phyloP scores from a whole-genome alignment of 2,888 invertebrate species.

The Diachrysia chrysitis region DNA sequence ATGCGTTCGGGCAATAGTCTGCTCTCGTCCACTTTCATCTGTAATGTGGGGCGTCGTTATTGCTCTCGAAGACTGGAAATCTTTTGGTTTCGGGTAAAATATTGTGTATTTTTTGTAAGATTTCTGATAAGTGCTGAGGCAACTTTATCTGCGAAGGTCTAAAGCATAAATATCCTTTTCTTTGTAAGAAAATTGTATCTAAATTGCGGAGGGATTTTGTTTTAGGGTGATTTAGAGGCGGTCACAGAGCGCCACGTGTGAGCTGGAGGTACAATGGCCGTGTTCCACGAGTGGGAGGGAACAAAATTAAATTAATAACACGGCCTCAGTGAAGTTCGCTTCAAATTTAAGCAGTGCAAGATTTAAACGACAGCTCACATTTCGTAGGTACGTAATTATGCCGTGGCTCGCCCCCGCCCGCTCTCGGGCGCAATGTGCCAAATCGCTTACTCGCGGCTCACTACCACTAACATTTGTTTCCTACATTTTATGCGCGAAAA shows the following conservation, averaged over 20 bases:
- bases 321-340: constrained; percentile 78
- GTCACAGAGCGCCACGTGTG: constrained; percentile 48
- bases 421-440: constrained; percentile 84
- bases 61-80: constrained; percentile 52
- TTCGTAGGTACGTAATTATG: constrained; percentile 86
- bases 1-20: constrained; percentile 73
- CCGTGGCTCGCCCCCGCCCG: constrained; percentile 77
- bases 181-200: constrained; percentile 52
- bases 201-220: constrained; percentile 48
- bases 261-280: constrained; percentile 51
- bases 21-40: constrained; percentile 55
- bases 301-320: constrained; percentile 83
- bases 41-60: constrained; percentile 49
- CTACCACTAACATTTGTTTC: constrained; percentile 72
- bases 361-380: constrained; percentile 87
- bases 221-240: constrained; percentile 53
- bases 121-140: constrained; percentile 52
- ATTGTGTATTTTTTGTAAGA: constrained; percentile 51
- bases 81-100: constrained; percentile 50
- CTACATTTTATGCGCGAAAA: constrained; percentile 44
- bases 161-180: constrained; percentile 58
- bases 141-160: constrained; percentile 52
- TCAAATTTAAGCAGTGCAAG: constrained; percentile 86
- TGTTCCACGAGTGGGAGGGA: constrained; percentile 63
- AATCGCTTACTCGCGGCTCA: constrained; percentile 86